Evolutionary conservation across 2,797 vertebrate species (phyloP), one percentile per base, ranked within the genome.

Genomic region (Apogon talboti): DNA sequence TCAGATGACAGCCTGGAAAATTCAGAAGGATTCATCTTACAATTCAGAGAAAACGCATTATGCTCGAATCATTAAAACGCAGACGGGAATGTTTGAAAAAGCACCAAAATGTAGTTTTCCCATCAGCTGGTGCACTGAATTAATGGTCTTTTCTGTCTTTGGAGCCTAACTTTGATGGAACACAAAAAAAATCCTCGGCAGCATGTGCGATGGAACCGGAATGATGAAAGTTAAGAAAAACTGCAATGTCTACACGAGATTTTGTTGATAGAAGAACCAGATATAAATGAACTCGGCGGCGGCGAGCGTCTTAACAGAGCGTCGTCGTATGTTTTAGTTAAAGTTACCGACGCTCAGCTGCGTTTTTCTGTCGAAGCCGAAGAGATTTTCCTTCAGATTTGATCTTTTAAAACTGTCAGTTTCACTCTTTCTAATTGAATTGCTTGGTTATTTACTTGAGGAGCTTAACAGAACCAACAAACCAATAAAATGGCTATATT

Each of bases 391-490:
- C 19, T 52, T 51, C 1, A 30, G 56, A 58, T 53, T 21, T 38
- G 45, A 43, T 52, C 66, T 81, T 81, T 67, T 28, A 66, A 84
- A 82, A 83, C 63, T 72, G 19, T 50, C 71, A 73, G 89, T 94
- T 93, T 90, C 74, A 89, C 83, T 83, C 77, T 56, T 83, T 59
- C 5, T 88, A 91, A 95, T 90, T 89, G 86, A 91, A 94, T 90
- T 79, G 76, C 71, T 56, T 86, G 66, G 88, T 91, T 93, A 90
- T 93, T 92, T 93, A 91, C 92, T 93, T 78, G 78, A 89, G 86
- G 66, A 71, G 85, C 88, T 85, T 74, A 74, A 86, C 81, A 86
- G 87, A 89, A 87, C 78, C 87, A 91, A 86, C 85, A 89, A 91
- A 90, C 89, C 89, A 91, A 92, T 93, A 91, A 92, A 93, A 93